These are phyloP conservation scores for Leptocoma aspasia DNA, from an alignment of 2,113 vertebrate genomes.

Conservation along the genomic window DNA sequence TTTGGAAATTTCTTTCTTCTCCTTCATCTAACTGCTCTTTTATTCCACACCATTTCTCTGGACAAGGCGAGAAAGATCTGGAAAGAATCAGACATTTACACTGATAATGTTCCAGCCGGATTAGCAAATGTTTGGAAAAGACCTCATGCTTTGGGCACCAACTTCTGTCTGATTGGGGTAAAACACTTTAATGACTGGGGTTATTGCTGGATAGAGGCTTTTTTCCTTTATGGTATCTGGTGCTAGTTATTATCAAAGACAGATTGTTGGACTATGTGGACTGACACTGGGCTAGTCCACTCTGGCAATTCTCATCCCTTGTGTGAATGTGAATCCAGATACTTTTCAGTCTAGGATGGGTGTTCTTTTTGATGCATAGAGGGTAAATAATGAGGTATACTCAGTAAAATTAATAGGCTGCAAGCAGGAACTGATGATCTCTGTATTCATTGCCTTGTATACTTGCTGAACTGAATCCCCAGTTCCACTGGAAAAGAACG, in stretches of 20 bases:
- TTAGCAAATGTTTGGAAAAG: slow-evolving; percentile 55
- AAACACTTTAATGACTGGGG: background rate
- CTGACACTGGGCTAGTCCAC: background rate
- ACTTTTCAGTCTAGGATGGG: background rate
- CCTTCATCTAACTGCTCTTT: slow-evolving; percentile 4
- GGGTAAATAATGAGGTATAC: background rate
- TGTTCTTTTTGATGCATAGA: background rate
- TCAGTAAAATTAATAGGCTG: background rate
- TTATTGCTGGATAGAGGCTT: slow-evolving; percentile 13
- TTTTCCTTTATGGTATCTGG: background rate
- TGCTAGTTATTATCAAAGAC: slow-evolving; percentile 53
- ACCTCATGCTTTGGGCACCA: slow-evolving; percentile 48
- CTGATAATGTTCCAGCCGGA: slow-evolving; percentile 52
- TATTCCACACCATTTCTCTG: slow-evolving; percentile 5
- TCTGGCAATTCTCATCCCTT: slow-evolving; percentile 17
- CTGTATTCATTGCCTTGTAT: background rate
- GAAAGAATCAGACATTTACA: slow-evolving; percentile 45
- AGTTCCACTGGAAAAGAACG: background rate
- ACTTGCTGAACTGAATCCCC: background rate
- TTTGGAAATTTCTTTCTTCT: slow-evolving; percentile 35
- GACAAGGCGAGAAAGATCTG: slow-evolving; percentile 20
- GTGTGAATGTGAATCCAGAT: slow-evolving; percentile 13
- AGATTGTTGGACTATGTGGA: slow-evolving; percentile 22
- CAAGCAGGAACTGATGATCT: background rate
- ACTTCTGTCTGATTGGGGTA: slow-evolving; percentile 19